Conservation (phyloP, 2,888 invertebrate species). For the Dioctria rufipes region DNA sequence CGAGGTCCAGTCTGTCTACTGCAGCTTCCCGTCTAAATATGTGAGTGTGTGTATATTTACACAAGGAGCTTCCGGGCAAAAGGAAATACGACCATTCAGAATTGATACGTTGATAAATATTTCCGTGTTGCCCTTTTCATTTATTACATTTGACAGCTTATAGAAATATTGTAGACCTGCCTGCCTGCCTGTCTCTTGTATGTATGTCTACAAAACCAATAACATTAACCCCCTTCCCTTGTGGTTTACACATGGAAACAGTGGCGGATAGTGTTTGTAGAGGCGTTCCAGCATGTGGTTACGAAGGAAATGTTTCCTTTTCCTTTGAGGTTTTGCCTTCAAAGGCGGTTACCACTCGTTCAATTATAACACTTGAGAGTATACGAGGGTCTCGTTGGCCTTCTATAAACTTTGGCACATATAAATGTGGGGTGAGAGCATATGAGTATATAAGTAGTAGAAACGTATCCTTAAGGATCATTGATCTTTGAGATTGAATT, state of each 20-base stretch:
- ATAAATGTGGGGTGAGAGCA: too few relatives aligned
- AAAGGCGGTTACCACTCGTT: not conserved
- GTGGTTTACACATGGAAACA: not conserved
- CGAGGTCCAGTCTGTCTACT: not conserved
- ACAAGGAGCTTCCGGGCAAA: conserved; percentile 16
- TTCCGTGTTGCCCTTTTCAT: conserved; percentile 42
- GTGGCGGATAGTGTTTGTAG: not conserved
- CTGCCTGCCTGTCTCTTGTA: not conserved
- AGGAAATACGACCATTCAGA: conserved; percentile 16
- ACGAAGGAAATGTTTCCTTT: not conserved
- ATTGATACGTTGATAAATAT: conserved; percentile 45
- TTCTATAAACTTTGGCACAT: too few relatives aligned
- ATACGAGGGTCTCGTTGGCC: not conserved
- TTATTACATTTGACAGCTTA: conserved; percentile 49
- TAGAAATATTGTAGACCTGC: conserved; percentile 11
- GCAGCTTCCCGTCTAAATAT: not conserved
- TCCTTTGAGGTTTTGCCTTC: not conserved
- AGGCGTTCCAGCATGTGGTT: not conserved
- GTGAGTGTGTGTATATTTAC: not conserved
- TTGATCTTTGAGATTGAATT: conserved; percentile 4
- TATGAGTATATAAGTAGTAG: too few relatives aligned
- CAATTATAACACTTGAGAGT: not conserved
- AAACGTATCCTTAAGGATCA: not conserved
- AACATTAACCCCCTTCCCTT: not conserved
- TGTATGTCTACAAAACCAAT: too few relatives aligned